Evolutionary conservation across 2,797 vertebrate genomes (phyloP), one percentile per base, ranked within the genome.

Genomic region (Tamandua tetradactyla): DNA sequence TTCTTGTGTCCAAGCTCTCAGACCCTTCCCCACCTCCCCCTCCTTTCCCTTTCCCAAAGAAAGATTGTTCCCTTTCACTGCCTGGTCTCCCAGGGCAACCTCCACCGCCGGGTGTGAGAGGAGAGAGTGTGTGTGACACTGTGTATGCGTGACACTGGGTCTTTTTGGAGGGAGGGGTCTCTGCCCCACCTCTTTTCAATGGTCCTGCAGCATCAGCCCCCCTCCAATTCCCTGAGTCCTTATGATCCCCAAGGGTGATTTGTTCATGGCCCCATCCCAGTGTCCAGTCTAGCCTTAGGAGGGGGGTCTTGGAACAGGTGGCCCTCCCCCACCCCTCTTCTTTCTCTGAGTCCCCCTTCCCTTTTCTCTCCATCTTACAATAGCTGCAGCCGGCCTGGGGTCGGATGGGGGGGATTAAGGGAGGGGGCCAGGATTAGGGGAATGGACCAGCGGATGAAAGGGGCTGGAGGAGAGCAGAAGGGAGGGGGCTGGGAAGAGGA

Each of bases 11-110:
- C 94, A 95, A 96, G 90, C 84, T 90, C 94, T 96, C 97, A 97
- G 96, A 97, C 97, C 95, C 97, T 95, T 97, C 93, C 91, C 97
- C 82, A 95, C 95, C 92, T 93, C 96, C 96, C 96, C 97, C 96
- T 89, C 87, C 95, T 96, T 94, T 94, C 95, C 96, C 95, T 96
- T 94, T 94, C 71, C 85, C 64, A 2, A 94, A 96, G 93, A 94
- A 96, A 93, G 94, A 97, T 97, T 93, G 96, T 96, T 96, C 94
- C 97, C 83, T 97, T 98, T 98, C 97, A 97, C 83, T 75, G 90
- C 94, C 95, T 93, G 95, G 97, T 98, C 96, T 96, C 98, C 97
- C 98, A 81, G 98, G 98, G 98, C 97, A 98, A 98, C 98, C 94
- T 92, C 87, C 37, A 97, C 91, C 96, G 37, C 97, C 97, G 96